Percentiles rank a stretch among this genome's conserved stretches.
These are phyloP conservation scores for Eulithis prunata DNA, from an alignment of 2,888 invertebrate species.

Conservation along the genomic window DNA sequence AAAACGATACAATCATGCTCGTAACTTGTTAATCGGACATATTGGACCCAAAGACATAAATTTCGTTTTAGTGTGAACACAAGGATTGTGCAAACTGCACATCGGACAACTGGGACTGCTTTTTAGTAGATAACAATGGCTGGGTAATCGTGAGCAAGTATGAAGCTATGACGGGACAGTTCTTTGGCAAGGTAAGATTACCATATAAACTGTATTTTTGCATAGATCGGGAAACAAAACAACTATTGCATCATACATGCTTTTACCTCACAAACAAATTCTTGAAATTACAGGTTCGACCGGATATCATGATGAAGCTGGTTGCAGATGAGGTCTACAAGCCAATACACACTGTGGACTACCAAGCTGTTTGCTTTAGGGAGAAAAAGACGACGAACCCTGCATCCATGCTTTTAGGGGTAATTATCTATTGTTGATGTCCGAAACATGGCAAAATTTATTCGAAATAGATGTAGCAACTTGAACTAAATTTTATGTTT, in stretches of 20 bases:
- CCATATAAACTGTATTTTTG: too few species aligned
- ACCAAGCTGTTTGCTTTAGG: slow-evolving; percentile 95
- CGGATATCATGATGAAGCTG: slow-evolving; percentile 89
- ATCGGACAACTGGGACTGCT: slow-evolving; percentile 90
- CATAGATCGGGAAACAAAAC: too few species aligned
- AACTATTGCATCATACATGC: neutral
- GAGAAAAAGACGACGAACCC: slow-evolving; percentile 86
- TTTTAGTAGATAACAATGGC: slow-evolving; percentile 94
- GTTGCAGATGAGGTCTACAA: slow-evolving; percentile 91
- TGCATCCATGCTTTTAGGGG: slow-evolving; percentile 85
- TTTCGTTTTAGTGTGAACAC: slow-evolving; percentile 74
- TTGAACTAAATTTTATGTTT: slow-evolving; percentile 30
- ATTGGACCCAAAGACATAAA: too few species aligned
- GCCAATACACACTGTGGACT: slow-evolving; percentile 91
- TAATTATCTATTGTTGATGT: slow-evolving; percentile 53
- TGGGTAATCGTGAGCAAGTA: slow-evolving; percentile 92
- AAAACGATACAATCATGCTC: too few species aligned
- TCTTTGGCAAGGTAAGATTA: slow-evolving; percentile 90
- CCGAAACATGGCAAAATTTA: too few species aligned
- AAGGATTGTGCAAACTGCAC: slow-evolving; percentile 77
- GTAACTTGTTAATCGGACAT: too few species aligned
- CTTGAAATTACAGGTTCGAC: slow-evolving; percentile 74
- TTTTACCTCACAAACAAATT: neutral
- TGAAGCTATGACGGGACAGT: slow-evolving; percentile 89
- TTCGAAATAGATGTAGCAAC: too few species aligned